These are phyloP conservation scores for Maccullochella peelii DNA, from an alignment of 2,113 vertebrate species.

Conservation along the genomic window DNA sequence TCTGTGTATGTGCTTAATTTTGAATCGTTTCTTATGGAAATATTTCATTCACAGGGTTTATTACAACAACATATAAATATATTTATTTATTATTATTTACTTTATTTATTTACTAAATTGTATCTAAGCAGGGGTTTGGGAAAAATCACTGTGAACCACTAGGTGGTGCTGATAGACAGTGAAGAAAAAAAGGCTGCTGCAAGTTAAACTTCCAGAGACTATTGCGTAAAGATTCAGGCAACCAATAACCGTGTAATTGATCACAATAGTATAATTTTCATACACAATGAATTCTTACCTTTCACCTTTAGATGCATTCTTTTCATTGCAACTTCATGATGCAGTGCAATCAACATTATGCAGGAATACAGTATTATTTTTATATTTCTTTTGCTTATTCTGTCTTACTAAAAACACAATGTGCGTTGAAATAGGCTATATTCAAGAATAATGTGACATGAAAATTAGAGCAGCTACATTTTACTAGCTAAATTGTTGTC, in stretches of 20 bases:
- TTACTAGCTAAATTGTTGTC: not conserved
- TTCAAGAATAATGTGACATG: not conserved
- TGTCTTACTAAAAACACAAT: not conserved
- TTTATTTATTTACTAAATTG: not conserved
- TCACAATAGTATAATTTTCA: not conserved
- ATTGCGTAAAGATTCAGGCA: conserved; percentile 27
- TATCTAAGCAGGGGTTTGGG: not conserved
- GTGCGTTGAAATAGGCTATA: not conserved
- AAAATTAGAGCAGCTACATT: not conserved
- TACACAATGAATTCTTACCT: not conserved
- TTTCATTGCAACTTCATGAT: not conserved
- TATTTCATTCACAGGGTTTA: not conserved
- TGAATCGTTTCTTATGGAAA: not conserved
- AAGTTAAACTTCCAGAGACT: not conserved
- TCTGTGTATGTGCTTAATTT: not conserved
- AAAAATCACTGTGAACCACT: not conserved
- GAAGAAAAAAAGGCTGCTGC: not conserved
- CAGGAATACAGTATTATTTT: not conserved
- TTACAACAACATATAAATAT: no score
- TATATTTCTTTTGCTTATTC: not conserved
- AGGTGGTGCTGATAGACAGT: conserved; percentile 51
- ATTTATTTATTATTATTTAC: no score
- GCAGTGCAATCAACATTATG: not conserved
- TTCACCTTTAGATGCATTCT: not conserved
- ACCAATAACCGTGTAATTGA: not conserved